phyloP scores from a whole-genome alignment of 2,797 vertebrate species.

The Crax fasciolata region DNA sequence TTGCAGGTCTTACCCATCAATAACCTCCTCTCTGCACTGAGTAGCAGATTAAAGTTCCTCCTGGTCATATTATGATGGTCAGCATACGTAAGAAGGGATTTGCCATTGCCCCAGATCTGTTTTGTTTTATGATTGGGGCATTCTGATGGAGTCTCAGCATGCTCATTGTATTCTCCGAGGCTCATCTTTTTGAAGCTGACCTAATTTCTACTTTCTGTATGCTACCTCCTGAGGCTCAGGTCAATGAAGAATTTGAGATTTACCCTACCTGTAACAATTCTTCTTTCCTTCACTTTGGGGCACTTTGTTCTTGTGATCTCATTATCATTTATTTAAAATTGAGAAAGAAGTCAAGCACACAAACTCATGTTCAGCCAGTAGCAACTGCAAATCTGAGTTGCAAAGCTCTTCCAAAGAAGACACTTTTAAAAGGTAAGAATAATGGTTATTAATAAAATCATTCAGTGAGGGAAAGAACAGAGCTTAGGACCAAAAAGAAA shows the following conservation, averaged over 20 bases:
- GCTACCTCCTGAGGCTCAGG: neutral
- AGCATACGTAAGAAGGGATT: neutral
- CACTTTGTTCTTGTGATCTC: neutral
- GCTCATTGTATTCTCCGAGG: neutral
- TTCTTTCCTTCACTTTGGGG: neutral
- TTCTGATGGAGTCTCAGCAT: neutral
- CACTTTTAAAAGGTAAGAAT: neutral
- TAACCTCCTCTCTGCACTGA: neutral
- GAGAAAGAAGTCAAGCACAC: accelerated
- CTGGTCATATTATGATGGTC: neutral
- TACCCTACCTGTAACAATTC: neutral
- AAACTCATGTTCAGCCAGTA: neutral
- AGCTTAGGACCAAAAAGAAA: neutral
- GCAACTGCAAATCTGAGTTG: neutral
- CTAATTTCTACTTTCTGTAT: neutral
- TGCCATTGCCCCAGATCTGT: neutral
- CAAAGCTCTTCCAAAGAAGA: neutral
- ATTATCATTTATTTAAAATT: neutral
- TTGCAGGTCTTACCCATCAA: neutral
- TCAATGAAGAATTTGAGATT: neutral
- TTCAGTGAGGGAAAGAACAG: neutral
- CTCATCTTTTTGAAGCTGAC: neutral
- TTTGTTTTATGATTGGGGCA: neutral
- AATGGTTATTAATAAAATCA: neutral
- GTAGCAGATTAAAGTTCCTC: neutral